Evolutionary conservation across 2,797 vertebrate genomes (phyloP).

Genomic region (Apogon talboti): DNA sequence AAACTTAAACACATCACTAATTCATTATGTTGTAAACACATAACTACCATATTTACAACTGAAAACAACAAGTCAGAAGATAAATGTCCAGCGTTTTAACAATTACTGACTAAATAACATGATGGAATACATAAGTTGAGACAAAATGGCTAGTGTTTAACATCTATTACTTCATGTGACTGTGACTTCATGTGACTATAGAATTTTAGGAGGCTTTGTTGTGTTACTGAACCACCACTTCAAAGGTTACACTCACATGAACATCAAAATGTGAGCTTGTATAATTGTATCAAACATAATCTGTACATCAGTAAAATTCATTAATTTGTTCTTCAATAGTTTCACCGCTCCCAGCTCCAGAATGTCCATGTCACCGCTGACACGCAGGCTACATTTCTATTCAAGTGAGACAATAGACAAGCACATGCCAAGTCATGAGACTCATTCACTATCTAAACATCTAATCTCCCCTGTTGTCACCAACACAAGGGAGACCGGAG

Average conservation of each 20-base stretch:
- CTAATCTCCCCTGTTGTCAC: constrained; percentile 68
- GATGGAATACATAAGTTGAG: no score
- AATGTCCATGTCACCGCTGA: neutral
- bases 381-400: constrained; percentile 58
- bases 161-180: neutral
- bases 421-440: constrained; percentile 74
- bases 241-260: neutral
- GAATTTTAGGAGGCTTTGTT: neutral
- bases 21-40: no score
- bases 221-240: neutral
- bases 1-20: no score
- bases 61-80: no score
- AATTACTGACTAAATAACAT: no score
- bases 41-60: no score
- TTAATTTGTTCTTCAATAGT: constrained; percentile 16
- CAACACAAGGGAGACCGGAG: constrained; percentile 45
- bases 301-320: constrained; percentile 1
- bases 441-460: constrained; percentile 70
- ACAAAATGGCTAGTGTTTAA: neutral
- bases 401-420: constrained; percentile 69
- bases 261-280: neutral
- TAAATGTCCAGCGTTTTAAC: no score
- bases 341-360: constrained; percentile 3
- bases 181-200: neutral
- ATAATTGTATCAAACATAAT: constrained; percentile 7